These are phyloP conservation scores for Brachypteracias leptosomus DNA, from an alignment of 2,113 vertebrate species.

Conservation along the genomic window DNA sequence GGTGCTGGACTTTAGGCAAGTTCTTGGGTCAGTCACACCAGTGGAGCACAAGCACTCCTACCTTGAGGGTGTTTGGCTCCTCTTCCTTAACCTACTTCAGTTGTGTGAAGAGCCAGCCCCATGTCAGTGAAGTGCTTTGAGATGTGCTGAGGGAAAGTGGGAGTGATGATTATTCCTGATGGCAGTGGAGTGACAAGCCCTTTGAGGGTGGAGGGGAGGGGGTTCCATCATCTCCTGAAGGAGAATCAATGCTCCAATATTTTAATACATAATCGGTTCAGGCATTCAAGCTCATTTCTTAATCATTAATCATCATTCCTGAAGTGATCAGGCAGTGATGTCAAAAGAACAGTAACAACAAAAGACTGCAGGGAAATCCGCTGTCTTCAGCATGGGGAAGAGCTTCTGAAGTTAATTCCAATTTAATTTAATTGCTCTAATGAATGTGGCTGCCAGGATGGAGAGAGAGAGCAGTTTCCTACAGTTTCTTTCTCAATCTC, in stretches of 20 bases:
- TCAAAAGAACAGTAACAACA: not conserved
- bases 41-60: not conserved
- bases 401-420: not conserved
- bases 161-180: not conserved
- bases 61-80: not conserved
- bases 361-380: not conserved
- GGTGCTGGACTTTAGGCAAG: not conserved
- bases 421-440: conserved; percentile 25
- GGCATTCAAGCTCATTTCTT: not conserved
- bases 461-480: not conserved
- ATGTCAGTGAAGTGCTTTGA: not conserved
- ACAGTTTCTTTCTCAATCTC: not conserved
- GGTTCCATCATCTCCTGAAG: accelerated
- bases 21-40: not conserved
- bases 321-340: not conserved
- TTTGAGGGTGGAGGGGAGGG: no score
- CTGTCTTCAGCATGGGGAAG: not conserved
- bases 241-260: not conserved
- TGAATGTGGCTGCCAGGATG: not conserved
- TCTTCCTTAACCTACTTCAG: not conserved
- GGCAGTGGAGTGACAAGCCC: not conserved
- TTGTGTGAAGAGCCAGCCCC: not conserved
- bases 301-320: not conserved
- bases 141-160: not conserved
- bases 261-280: not conserved